Percentiles rank a stretch among this genome's conserved stretches.
Conservation (phyloP, 2,797 vertebrate species). For the Poeciliopsis gracilis region DNA sequence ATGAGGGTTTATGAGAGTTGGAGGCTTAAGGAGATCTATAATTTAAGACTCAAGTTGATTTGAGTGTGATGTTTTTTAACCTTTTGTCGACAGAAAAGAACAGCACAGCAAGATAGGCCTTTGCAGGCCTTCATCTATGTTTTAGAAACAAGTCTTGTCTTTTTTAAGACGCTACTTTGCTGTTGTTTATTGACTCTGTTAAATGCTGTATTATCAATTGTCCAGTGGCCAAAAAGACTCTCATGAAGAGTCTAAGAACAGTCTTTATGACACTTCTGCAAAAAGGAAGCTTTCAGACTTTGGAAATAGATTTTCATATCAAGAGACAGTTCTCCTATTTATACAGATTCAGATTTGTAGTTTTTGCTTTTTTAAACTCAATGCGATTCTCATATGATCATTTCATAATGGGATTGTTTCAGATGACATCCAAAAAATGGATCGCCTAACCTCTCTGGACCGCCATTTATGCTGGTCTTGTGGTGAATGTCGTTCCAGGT, state of each 20-base stretch:
- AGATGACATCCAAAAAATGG: neutral
- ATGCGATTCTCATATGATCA: neutral
- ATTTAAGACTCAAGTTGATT: neutral
- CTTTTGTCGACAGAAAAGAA: neutral
- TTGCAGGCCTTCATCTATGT: neutral
- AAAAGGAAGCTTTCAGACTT: neutral
- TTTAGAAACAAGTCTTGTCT: neutral
- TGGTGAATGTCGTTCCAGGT: slow-evolving; percentile 89
- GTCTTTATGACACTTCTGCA: neutral
- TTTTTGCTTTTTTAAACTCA: neutral
- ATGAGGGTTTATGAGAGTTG: neutral
- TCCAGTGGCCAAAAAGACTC: neutral
- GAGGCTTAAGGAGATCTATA: neutral
- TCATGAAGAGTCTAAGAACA: neutral
- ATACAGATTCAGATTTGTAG: too few species aligned
- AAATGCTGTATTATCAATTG: neutral
- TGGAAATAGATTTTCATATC: neutral
- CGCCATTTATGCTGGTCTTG: slow-evolving; percentile 84
- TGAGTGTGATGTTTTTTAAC: neutral
- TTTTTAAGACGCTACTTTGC: neutral
- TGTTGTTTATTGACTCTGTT: neutral
- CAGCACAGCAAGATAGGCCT: neutral
- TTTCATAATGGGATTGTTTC: too few species aligned
- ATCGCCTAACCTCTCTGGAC: slow-evolving; percentile 81
- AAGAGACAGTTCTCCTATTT: too few species aligned